These are phyloP conservation scores for Phyllostomus discolor DNA, from an alignment of 2,113 vertebrate genomes.

Conservation along the genomic window DNA sequence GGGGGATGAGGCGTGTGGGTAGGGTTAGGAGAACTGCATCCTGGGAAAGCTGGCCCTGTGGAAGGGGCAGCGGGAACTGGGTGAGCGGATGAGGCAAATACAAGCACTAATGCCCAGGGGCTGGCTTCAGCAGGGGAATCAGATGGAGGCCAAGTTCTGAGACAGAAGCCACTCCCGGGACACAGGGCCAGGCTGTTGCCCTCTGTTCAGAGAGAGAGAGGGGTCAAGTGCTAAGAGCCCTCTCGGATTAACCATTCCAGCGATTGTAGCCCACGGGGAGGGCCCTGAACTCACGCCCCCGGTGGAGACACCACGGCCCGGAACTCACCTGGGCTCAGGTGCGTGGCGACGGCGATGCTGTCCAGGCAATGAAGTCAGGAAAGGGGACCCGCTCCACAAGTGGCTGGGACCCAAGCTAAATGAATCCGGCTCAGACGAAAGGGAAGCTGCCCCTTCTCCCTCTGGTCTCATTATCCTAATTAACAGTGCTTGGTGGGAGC, in stretches of 20 bases:
- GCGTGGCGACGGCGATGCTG: neutral
- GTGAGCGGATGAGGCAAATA: neutral
- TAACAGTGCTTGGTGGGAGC: neutral
- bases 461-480: constrained; percentile 32
- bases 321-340: neutral
- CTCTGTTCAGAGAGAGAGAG: neutral
- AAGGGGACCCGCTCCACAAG: neutral
- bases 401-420: neutral
- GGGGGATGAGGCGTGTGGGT: neutral
- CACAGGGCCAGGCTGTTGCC: neutral
- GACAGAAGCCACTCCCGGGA: neutral
- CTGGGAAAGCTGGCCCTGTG: neutral
- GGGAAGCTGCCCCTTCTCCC: neutral
- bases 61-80: fast-evolving
- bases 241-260: neutral
- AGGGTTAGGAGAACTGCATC: neutral
- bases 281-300: neutral
- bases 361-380: neutral
- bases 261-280: neutral
- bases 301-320: fast-evolving
- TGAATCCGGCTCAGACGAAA: neutral
- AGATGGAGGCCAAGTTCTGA: neutral
- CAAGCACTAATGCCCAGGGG: neutral
- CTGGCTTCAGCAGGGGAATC: neutral
- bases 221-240: neutral